Evolutionary conservation across 2,888 invertebrate genomes (phyloP).

Genomic region (Drepana falcataria): DNA sequence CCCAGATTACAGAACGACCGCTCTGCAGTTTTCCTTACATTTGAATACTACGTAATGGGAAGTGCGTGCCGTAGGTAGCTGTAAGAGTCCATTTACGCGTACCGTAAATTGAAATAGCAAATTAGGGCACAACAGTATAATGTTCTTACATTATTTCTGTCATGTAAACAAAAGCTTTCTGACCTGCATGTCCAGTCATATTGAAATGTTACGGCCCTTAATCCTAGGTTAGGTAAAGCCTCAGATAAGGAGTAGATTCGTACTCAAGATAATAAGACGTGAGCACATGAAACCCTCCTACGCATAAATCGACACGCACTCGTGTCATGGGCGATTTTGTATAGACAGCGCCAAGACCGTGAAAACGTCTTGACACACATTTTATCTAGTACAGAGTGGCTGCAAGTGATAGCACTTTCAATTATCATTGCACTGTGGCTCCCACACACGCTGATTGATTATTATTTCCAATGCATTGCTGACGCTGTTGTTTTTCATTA

Average conservation of each 20-base stretch:
- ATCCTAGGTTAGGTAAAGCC: too few relatives aligned
- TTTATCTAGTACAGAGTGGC: conserved; percentile 53
- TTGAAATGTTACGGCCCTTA: too few relatives aligned
- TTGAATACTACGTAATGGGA: conserved; percentile 57
- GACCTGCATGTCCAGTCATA: not conserved
- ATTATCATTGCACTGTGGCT: conserved; percentile 63
- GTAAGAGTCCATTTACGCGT: conserved; percentile 32
- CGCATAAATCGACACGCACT: conserved; percentile 30
- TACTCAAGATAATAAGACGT: too few relatives aligned
- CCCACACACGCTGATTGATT: conserved; percentile 49
- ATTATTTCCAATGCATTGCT: conserved; percentile 60
- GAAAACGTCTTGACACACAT: conserved; percentile 71
- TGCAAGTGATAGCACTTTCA: conserved; percentile 71
- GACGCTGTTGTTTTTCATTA: conserved; percentile 47
- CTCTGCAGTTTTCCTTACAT: conserved; percentile 52
- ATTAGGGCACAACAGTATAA: conserved; percentile 45
- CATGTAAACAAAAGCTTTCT: conserved; percentile 1
- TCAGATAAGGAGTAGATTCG: too few relatives aligned
- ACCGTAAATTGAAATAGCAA: conserved; percentile 38
- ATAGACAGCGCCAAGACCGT: conserved; percentile 58
- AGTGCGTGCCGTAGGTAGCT: conserved; percentile 62
- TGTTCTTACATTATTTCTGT: conserved; percentile 23
- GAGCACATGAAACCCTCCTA: conserved; percentile 21
- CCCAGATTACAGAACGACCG: conserved; percentile 57
- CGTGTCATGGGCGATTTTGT: conserved; percentile 58